Conservation (phyloP, 2,888 invertebrate genomes). For the Lasiommata megera region DNA sequence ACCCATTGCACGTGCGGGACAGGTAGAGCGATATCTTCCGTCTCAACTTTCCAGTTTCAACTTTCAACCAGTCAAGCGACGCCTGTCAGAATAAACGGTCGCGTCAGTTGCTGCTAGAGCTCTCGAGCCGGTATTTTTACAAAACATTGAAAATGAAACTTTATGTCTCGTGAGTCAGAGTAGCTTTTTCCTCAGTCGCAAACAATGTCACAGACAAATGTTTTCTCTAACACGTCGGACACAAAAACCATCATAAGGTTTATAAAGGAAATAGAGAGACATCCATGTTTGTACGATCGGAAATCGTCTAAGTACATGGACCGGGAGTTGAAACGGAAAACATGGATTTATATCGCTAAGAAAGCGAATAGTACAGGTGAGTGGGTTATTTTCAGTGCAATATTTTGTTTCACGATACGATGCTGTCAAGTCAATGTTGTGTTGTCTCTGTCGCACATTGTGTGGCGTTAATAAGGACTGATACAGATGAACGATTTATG, state of each 20-base stretch:
- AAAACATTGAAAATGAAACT: not conserved
- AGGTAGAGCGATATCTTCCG: not conserved
- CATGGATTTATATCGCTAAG: constrained; percentile 9
- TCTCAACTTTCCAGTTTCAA: not conserved
- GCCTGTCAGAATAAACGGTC: not conserved
- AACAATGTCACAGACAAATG: not conserved
- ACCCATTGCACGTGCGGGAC: not conserved
- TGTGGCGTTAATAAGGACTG: not conserved
- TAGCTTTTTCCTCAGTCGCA: not conserved
- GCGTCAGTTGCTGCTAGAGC: not conserved
- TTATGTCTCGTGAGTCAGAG: not conserved
- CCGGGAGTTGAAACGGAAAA: not conserved
- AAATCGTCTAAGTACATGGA: constrained; percentile 1
- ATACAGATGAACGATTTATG: not conserved
- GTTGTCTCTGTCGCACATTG: not conserved
- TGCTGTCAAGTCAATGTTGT: not conserved
- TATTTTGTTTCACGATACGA: not conserved
- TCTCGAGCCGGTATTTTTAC: not conserved
- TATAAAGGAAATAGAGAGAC: constrained; percentile 10
- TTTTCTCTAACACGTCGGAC: constrained; percentile 7
- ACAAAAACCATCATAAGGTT: constrained; percentile 8
- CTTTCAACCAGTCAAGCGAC: constrained; percentile 4
- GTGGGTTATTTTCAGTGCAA: not conserved
- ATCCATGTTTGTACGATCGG: constrained; percentile 12
- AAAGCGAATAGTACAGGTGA: constrained; percentile 6